Evolutionary conservation across 2,113 vertebrate species (phyloP).

Genomic region (Psittacula cyanocephala): DNA sequence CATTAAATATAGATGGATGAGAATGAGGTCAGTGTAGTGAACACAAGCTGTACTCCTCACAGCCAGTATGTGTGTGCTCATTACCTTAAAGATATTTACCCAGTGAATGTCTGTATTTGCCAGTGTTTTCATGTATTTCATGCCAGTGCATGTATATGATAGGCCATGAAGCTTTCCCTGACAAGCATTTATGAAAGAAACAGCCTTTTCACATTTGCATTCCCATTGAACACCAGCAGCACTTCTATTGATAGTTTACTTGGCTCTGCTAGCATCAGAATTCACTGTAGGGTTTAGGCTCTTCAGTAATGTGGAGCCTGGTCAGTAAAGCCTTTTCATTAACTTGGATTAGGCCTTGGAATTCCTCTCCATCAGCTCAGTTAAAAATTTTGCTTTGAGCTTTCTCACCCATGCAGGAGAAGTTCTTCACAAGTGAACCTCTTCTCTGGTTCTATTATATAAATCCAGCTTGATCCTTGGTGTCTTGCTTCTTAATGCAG

Average conservation of each 20-base stretch:
- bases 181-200: background rate
- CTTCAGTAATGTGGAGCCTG: background rate
- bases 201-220: background rate
- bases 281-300: background rate
- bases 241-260: background rate
- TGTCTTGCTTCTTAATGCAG: background rate
- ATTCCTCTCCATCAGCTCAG: background rate
- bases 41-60: background rate
- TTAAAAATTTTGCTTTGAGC: background rate
- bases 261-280: background rate
- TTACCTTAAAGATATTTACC: background rate
- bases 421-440: background rate
- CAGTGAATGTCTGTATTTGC: background rate
- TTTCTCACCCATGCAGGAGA: background rate
- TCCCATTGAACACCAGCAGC: background rate
- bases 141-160: background rate
- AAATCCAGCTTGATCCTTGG: background rate
- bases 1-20: constrained; percentile 27
- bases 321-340: background rate
- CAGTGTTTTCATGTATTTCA: background rate
- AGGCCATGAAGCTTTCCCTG: background rate
- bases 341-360: background rate
- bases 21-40: constrained; percentile 45
- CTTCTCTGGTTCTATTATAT: background rate
- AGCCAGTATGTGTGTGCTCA: background rate